Base-by-base conservation (phyloP, 2,797 vertebrate genomes). In the Allobates femoralis region DNA sequence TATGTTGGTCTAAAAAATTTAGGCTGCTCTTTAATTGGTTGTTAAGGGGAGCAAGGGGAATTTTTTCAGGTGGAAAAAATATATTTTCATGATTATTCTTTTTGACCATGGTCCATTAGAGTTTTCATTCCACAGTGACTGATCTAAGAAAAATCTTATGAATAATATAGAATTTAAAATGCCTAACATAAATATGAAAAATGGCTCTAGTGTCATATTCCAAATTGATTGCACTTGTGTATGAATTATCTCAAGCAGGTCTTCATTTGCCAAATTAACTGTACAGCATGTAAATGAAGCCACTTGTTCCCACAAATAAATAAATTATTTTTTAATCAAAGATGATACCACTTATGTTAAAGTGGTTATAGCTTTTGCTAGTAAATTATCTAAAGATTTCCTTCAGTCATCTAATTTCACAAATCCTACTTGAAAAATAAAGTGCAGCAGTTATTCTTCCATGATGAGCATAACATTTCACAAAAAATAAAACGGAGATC, bases 321-420 rank as follows among this genome's bases (percentile, higher is more conserved):
- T 78, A 78, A 60, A 34, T 58, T 21, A 74, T n/a, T 50, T 78
- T n/a, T 78, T 78, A 78, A 78, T 78, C 23, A 78, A 78, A 78
- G 30, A 60, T 58, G 14, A 60, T 34, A n/a, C 12, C 53, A 78
- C 53, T 78, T 23, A 60, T 78, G 53, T 37, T 34, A 78, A 60
- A 34, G 55, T 58, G 53, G 56, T 78, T 60, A 78, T n/a, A 1
- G 30, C 19, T 78, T 78, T 60, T n/a, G 19, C 75, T 60, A 23
- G 46, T 23, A 58, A 58, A 78, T 60, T 32, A 55, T 60, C 19
- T 58, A 34, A 26, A 78, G 18, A 78, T 60, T 37, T 71, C 12
- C 67, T 37, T 11, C 37, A n/a, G 41, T 11, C 21, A 71, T 71
- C 21, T 78, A 34, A 58, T 78, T 78, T 78, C 55, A 37, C 21